Evolutionary conservation across 2,113 vertebrate genomes (phyloP).

Genomic region (Phylloscopus trochiloides): DNA sequence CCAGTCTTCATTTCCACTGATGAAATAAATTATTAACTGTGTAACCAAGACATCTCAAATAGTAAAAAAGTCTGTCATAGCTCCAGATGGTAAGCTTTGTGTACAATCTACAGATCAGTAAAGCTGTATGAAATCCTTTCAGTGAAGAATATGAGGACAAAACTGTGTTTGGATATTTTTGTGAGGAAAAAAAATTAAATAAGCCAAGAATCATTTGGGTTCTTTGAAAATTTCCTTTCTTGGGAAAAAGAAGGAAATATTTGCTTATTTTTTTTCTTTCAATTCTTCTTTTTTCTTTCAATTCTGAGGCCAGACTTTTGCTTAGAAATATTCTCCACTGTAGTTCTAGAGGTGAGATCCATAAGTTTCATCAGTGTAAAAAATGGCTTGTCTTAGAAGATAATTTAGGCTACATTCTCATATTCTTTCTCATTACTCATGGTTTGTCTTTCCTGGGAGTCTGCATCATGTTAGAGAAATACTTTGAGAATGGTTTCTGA

Average conservation of each 20-base stretch:
- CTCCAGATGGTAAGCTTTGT: neutral
- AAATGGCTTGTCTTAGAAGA: neutral
- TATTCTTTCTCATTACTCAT: neutral
- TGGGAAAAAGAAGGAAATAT: neutral
- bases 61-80: neutral
- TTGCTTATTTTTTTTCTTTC: neutral
- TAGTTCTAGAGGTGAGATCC: neutral
- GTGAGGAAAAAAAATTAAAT: neutral
- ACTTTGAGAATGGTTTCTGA: neutral
- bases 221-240: neutral
- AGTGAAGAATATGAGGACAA: neutral
- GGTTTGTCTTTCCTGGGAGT: neutral
- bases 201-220: fast-evolving
- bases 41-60: neutral
- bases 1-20: neutral
- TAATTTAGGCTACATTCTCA: neutral
- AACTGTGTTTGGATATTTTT: neutral
- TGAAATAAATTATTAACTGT: neutral
- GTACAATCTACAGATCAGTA: neutral
- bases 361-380: neutral
- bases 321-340: neutral
- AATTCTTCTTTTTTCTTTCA: neutral
- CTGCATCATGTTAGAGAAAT: neutral
- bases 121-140: neutral
- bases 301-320: neutral